Base-by-base conservation (phyloP, 2,888 invertebrate species). In the Microctonus hyperodae region DNA sequence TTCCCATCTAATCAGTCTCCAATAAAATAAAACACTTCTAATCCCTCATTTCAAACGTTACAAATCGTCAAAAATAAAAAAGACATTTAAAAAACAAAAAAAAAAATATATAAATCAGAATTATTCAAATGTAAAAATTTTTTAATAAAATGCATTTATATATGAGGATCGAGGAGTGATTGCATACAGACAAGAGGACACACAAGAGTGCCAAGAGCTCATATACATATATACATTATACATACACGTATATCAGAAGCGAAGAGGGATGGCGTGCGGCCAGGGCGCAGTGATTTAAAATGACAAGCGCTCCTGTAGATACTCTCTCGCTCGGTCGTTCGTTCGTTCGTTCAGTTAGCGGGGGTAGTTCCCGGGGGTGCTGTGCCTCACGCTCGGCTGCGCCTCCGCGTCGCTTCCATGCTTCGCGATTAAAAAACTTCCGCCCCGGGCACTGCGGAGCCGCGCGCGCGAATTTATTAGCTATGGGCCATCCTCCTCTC, bases 391-490 rank as follows among this genome's bases (percentile, higher is more conserved):
- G 74, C 78, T 74, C 74, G 76, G 74, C 75, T 76, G 75, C 74
- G 75, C 74, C 74, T 75, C 67, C 72, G 70, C 70, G 63, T 69
- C 68, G 76, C 74, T 78, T 76, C 76, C 78, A 76, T 76, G 77
- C 76, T 72, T 74, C 74, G 77, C 81, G 80, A 81, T 81, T 81
- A 81, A 82, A 82, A 82, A 81, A 80, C 79, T 78, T 76, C 68
- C 70, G 78, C 81, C 80, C 73, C 66, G 74, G 75, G 81, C 81
- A 73, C 77, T 79, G 81, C 81, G 74, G 79, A 76, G 75, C 77
- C 78, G 73, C 74, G 74, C 78, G 78, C 74, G 74, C 78, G 78
- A 81, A 82, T 81, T 82, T 81, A 82, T 81, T 81, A 79, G 78
- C 74, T 74, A 71, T 76, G 73, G 71, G 70, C 69, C 72, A 70